phyloP scores from a whole-genome alignment of 2,797 vertebrate genomes.

The Myiotriccus ornatus region DNA sequence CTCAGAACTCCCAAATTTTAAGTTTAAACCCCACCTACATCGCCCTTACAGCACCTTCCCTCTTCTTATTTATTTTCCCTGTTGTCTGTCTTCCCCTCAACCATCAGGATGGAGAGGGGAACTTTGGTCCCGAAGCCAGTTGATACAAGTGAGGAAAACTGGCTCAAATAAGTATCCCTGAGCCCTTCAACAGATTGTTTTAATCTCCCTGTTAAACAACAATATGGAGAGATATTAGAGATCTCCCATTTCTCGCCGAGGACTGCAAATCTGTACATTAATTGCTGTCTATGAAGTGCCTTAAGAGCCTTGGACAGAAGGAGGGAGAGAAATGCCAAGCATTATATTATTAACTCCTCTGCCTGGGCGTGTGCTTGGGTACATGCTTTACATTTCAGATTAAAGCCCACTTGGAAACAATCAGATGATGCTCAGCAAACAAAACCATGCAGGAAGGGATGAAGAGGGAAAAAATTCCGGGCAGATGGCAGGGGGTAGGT shows the following conservation, averaged over 20 bases:
- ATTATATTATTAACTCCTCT: constrained; percentile 63
- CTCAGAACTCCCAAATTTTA: not conserved
- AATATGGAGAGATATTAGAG: constrained; percentile 26
- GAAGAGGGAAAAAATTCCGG: not conserved
- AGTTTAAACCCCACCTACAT: not conserved
- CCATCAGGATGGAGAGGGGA: not conserved
- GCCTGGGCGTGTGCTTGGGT: constrained; percentile 51
- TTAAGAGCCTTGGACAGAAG: constrained; percentile 60
- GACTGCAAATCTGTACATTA: constrained; percentile 41
- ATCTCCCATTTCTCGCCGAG: constrained; percentile 11
- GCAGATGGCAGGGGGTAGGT: not conserved
- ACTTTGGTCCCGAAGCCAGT: not conserved
- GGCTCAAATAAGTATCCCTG: not conserved
- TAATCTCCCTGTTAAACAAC: constrained; percentile 28
- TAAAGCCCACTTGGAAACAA: constrained; percentile 37
- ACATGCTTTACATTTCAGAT: constrained; percentile 31
- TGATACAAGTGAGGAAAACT: not conserved
- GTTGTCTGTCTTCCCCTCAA: not conserved
- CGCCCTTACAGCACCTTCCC: not conserved
- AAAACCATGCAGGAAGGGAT: not conserved
- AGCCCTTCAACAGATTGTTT: constrained; percentile 60
- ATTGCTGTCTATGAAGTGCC: constrained; percentile 52
- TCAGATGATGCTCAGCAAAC: constrained; percentile 40
- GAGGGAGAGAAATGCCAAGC: constrained; percentile 60
- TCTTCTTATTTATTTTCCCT: not conserved